Base-by-base conservation (phyloP, 1,140 invertebrate species). In the Zaprionus inermis region DNA sequence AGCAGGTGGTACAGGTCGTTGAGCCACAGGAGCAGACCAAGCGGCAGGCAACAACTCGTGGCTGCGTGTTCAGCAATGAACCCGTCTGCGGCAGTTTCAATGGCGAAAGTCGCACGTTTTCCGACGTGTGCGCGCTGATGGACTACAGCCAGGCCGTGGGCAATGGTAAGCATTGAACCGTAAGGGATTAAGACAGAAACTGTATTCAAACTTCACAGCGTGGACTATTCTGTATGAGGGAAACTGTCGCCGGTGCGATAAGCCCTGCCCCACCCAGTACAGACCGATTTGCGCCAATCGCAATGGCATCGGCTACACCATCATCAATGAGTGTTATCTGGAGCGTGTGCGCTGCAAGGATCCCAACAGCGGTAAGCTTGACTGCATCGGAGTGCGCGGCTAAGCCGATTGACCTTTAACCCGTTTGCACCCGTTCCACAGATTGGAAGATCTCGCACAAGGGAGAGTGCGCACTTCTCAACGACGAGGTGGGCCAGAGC, bases 271-370 rank as follows among this genome's bases (percentile, higher is more conserved):
- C 5, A 74, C 69, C n/a, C 36, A 76, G 0, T 90, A 79, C 52
- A 64, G 81, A 7, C 90, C 90, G 4, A 49, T 91, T 44, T 91
- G 90, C 68, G 82, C 79, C n/a, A 81, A 38, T 20, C 68, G 82
- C 12, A 88, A 91, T 28, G 85, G 85, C 52, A 52, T 84, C 9
- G 64, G 77, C 16, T 79, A 91, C 55, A 91, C 90, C 7, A 88
- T 91, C 51, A 73, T 91, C 36, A 91, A 91, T 44, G 80, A 90
- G 30, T 91, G 90, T 38, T 91, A 84, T 32, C 52, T 88, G 59
- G 76, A 90, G 28, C 65, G 88, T 18, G 80, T 79, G 9, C 75
- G 86, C 44, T 91, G 90, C 72, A 81, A 78, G 69, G 81, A 90
- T 66, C 84, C 84, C 6, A 67, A 41, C 10, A 90, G 67, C 18